These are phyloP conservation scores for Labeo rohita DNA, from an alignment of 2,113 vertebrate genomes.

Conservation along the genomic window DNA sequence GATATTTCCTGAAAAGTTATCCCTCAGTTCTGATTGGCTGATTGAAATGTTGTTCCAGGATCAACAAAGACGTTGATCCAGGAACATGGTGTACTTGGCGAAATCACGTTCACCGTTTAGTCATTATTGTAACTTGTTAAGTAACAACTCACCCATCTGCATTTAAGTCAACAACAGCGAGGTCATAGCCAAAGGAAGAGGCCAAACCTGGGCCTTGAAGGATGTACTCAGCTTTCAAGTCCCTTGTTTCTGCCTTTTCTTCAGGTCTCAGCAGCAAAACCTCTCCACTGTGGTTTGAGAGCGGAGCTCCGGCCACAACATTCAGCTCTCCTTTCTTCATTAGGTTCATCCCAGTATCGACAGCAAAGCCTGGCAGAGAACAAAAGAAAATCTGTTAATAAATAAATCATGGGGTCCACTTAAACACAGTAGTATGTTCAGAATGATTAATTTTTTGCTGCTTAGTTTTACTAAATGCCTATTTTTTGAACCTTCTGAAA, in stretches of 20 bases:
- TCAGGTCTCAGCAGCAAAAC: slow-evolving; percentile 83
- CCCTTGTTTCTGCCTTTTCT: slow-evolving; percentile 57
- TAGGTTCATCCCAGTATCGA: slow-evolving; percentile 87
- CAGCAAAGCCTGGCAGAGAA: slow-evolving; percentile 82
- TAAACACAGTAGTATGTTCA: background rate
- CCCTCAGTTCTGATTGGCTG: no score
- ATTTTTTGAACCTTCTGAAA: background rate
- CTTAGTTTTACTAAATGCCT: background rate
- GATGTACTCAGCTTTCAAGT: slow-evolving; percentile 77
- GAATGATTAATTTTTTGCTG: background rate
- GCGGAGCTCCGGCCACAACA: slow-evolving; percentile 88
- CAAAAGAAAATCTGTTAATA: background rate
- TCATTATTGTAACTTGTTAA: background rate
- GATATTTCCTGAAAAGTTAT: no score
- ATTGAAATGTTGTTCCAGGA: no score
- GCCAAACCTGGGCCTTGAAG: slow-evolving; percentile 88
- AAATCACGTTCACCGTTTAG: no score
- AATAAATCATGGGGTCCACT: background rate
- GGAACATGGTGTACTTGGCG: no score
- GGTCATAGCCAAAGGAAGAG: slow-evolving; percentile 92
- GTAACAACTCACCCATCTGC: slow-evolving; percentile 79
- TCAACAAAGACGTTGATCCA: no score
- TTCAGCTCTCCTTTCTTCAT: slow-evolving; percentile 81
- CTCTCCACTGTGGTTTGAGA: slow-evolving; percentile 89
- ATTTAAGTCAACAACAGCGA: slow-evolving; percentile 90